These are phyloP conservation scores for Nezara viridula DNA, from an alignment of 2,888 invertebrate genomes.

Conservation along the genomic window DNA sequence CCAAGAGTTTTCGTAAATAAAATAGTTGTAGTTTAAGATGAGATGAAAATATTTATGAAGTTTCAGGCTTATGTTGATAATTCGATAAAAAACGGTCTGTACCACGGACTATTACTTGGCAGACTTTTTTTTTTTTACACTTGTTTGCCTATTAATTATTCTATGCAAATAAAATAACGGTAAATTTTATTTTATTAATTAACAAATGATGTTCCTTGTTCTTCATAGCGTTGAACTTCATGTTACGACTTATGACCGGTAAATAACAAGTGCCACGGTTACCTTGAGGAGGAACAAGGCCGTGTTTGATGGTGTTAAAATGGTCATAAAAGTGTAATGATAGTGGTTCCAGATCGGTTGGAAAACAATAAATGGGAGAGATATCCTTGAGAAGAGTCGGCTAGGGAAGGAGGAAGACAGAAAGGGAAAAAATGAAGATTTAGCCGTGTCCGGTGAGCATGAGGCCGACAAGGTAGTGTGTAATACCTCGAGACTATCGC, in stretches of 20 bases:
- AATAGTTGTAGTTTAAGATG: too few relatives aligned
- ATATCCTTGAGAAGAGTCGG: neutral
- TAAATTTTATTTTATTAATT: too few relatives aligned
- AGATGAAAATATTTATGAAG: too few relatives aligned
- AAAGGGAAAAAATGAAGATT: slow-evolving; percentile 29
- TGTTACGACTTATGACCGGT: neutral
- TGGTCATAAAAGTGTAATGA: neutral
- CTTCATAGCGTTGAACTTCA: neutral
- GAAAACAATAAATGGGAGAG: slow-evolving; percentile 12
- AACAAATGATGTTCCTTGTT: too few relatives aligned
- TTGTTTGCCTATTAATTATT: too few relatives aligned
- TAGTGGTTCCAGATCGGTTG: slow-evolving; percentile 22
- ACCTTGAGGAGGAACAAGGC: neutral
- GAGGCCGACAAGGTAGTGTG: slow-evolving; percentile 17
- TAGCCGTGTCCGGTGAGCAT: slow-evolving; percentile 28
- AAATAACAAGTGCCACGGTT: neutral
- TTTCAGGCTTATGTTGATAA: too few relatives aligned
- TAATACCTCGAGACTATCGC: slow-evolving; percentile 47
- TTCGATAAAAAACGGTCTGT: too few relatives aligned
- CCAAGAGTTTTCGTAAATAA: too few relatives aligned
- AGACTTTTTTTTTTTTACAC: too few relatives aligned
- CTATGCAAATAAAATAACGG: too few relatives aligned
- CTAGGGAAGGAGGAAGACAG: neutral
- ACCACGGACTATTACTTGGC: too few relatives aligned
- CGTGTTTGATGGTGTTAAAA: neutral